Evolutionary conservation across 2,888 invertebrate genomes (phyloP).

Genomic region (Clanis bilineata): DNA sequence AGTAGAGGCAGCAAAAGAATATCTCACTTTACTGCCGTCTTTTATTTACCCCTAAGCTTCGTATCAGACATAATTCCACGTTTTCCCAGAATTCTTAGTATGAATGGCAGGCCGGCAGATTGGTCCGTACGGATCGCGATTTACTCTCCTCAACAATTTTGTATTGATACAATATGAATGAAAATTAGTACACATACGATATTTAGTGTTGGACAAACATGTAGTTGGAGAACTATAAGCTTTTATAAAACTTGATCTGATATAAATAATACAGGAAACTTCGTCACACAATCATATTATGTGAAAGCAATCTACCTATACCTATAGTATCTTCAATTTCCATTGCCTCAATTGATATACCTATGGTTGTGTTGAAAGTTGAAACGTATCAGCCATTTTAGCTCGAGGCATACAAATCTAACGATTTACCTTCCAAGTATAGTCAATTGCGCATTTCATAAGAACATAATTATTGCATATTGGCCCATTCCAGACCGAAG

Average conservation of each 20-base stretch:
- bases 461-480: conserved; percentile 51
- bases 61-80: neutral
- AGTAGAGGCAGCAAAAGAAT: neutral
- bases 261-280: too few relatives aligned
- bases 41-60: neutral
- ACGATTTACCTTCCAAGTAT: conserved; percentile 43
- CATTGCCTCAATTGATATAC: conserved; percentile 5
- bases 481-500: conserved; percentile 35
- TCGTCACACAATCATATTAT: neutral
- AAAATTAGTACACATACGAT: too few relatives aligned
- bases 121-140: neutral
- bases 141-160: neutral
- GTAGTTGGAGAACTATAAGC: too few relatives aligned
- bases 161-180: neutral
- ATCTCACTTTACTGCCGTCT: neutral
- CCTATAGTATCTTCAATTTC: too few relatives aligned
- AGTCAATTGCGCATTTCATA: conserved; percentile 43
- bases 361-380: neutral
- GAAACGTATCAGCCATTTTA: conserved; percentile 16
- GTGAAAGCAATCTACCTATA: too few relatives aligned
- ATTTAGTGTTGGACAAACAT: too few relatives aligned
- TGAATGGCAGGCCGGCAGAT: neutral
- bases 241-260: too few relatives aligned
- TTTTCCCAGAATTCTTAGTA: neutral
- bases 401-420: conserved; percentile 22